These are phyloP conservation scores for Podabrus alpinus DNA, from an alignment of 2,888 invertebrate genomes.

Conservation along the genomic window DNA sequence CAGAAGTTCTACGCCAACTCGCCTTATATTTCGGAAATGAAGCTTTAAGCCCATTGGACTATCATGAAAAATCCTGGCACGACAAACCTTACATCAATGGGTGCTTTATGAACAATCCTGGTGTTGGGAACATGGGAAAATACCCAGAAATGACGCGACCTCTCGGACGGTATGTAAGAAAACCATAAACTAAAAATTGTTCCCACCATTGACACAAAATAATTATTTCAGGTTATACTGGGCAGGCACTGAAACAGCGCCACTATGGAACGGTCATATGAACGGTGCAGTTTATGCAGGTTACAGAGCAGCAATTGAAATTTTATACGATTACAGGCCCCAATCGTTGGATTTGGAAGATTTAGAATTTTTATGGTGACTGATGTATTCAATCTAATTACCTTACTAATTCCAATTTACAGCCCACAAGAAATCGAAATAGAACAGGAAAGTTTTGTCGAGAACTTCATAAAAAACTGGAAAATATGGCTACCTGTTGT, in stretches of 20 bases:
- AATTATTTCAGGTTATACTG: slow-evolving; percentile 42
- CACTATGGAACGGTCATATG: slow-evolving; percentile 45
- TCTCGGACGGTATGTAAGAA: slow-evolving; percentile 29
- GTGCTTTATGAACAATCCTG: slow-evolving; percentile 21
- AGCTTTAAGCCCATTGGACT: slow-evolving; percentile 40
- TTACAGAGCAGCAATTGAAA: slow-evolving; percentile 42
- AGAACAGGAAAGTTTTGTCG: background rate
- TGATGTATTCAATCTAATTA: background rate
- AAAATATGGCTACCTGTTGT: background rate
- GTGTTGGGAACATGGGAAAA: slow-evolving; percentile 24
- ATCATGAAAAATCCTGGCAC: slow-evolving; percentile 38
- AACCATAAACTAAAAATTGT: background rate
- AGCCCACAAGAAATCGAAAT: background rate
- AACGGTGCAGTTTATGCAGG: slow-evolving; percentile 46
- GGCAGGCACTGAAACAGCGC: slow-evolving; percentile 46
- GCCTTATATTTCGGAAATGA: slow-evolving; percentile 40
- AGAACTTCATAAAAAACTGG: background rate
- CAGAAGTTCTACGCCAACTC: slow-evolving; percentile 39
- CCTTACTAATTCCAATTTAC: background rate
- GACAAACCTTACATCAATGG: slow-evolving; percentile 21
- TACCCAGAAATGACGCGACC: slow-evolving; percentile 31
- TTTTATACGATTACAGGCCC: slow-evolving; percentile 43
- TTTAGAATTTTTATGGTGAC: slow-evolving; percentile 34
- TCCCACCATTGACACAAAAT: background rate
- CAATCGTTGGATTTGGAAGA: slow-evolving; percentile 36